Percentiles rank a stretch among this genome's conserved stretches.
phyloP scores from a whole-genome alignment of 1,140 invertebrate species.

The Rhopalosiphum maidis region DNA sequence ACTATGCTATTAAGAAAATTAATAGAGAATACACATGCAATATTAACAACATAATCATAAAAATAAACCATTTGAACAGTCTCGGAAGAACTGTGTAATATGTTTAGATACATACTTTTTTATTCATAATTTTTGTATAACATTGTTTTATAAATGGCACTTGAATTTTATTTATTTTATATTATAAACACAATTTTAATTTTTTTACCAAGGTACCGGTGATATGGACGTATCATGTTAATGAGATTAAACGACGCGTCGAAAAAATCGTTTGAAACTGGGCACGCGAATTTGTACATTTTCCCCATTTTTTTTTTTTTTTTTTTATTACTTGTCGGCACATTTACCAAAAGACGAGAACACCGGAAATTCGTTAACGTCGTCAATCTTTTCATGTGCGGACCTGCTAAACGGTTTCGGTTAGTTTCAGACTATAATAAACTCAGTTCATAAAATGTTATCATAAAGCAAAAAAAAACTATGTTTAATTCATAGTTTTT shows the following conservation, averaged over 20 bases:
- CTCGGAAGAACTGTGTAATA: background rate
- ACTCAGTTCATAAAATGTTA: background rate
- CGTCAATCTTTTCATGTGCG: conserved; percentile 16
- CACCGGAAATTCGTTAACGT: conserved; percentile 48
- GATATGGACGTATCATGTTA: conserved; percentile 29
- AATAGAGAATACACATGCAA: background rate
- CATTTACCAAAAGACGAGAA: conserved; percentile 42
- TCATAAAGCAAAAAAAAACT: background rate
- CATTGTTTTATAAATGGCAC: background rate
- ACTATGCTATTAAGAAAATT: background rate
- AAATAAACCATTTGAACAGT: background rate
- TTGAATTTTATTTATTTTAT: background rate
- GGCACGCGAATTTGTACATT: conserved; percentile 19
- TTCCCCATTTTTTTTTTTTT: background rate
- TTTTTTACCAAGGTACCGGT: background rate
- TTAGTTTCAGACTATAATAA: conserved; percentile 39
- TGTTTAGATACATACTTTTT: background rate
- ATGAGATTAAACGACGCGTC: conserved; percentile 55
- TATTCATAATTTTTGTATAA: background rate
- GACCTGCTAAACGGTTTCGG: conserved; percentile 43
- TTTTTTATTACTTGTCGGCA: conserved; percentile 27
- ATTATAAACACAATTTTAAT: background rate
- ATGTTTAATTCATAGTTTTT: conserved; percentile 24
- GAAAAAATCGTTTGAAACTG: conserved; percentile 48
- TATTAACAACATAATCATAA: background rate